phyloP scores from a whole-genome alignment of 1,140 invertebrate species.

The Trichonephila clavata region DNA sequence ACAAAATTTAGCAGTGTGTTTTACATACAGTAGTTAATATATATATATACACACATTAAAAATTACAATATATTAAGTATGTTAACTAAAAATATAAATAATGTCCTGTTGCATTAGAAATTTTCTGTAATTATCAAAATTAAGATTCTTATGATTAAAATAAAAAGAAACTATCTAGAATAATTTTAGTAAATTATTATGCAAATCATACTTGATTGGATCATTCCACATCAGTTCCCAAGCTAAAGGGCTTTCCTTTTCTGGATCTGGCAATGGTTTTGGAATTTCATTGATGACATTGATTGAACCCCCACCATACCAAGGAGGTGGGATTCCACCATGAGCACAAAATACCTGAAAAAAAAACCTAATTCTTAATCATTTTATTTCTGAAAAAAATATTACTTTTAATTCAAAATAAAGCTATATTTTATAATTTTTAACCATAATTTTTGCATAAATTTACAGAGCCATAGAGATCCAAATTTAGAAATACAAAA shows the following conservation, averaged over 20 bases:
- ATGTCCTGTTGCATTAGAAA: too few relatives aligned
- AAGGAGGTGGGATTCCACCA: slow-evolving; percentile 87
- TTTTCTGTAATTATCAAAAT: not conserved
- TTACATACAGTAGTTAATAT: too few relatives aligned
- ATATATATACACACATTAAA: too few relatives aligned
- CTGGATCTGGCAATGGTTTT: slow-evolving; percentile 85
- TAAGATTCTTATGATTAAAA: slow-evolving; percentile 7
- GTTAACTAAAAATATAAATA: too few relatives aligned
- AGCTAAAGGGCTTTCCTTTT: slow-evolving; percentile 85
- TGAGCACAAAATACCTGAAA: slow-evolving; percentile 87
- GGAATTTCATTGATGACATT: slow-evolving; percentile 85
- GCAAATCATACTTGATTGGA: slow-evolving; percentile 84
- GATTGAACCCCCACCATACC: slow-evolving; percentile 83
- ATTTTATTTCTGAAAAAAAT: too few relatives aligned
- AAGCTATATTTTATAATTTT: too few relatives aligned
- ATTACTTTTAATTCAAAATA: too few relatives aligned
- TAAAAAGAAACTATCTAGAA: not conserved
- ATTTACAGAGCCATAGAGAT: too few relatives aligned
- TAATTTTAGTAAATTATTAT: not conserved
- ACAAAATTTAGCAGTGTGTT: too few relatives aligned
- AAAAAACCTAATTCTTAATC: slow-evolving; percentile 8
- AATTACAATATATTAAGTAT: too few relatives aligned
- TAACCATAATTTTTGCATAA: too few relatives aligned
- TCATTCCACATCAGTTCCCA: slow-evolving; percentile 92
- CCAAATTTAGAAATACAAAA: too few relatives aligned